Evolutionary conservation across 2,113 vertebrate species (phyloP).

Genomic region (Fulica atra): DNA sequence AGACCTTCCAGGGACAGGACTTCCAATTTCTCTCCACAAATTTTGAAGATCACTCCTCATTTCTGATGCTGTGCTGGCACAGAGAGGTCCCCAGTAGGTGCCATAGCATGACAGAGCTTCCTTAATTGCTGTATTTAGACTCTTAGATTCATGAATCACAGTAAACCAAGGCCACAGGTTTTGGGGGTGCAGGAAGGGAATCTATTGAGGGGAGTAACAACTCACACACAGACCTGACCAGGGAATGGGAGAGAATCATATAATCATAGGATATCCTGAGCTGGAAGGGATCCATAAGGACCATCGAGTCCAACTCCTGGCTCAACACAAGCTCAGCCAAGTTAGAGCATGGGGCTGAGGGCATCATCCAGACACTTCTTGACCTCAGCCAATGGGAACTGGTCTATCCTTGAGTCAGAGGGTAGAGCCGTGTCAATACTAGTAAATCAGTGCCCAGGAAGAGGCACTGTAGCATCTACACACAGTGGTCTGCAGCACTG

Average conservation of each 20-base stretch:
- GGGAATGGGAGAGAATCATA: background rate
- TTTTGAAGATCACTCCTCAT: background rate
- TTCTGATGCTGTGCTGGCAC: background rate
- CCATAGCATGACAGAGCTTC: background rate
- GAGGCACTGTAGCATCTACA: background rate
- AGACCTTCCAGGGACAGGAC: background rate
- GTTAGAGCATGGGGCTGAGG: no score
- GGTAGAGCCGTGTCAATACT: background rate
- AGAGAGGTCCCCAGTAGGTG: background rate
- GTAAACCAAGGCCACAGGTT: background rate
- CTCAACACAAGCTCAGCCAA: no score
- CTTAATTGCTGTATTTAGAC: background rate
- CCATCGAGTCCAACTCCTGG: no score
- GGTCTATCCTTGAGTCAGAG: background rate
- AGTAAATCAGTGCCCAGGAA: background rate
- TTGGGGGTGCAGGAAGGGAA: background rate
- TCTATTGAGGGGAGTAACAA: background rate
- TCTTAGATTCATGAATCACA: background rate
- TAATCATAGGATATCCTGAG: no score
- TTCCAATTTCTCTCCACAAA: background rate
- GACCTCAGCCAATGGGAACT: background rate
- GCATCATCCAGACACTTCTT: no score
- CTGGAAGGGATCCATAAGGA: no score
- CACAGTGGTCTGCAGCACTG: fast-evolving
- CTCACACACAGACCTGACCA: background rate